Base-by-base conservation (phyloP, 2,797 vertebrate species). In the Rhinatrema bivittatum region DNA sequence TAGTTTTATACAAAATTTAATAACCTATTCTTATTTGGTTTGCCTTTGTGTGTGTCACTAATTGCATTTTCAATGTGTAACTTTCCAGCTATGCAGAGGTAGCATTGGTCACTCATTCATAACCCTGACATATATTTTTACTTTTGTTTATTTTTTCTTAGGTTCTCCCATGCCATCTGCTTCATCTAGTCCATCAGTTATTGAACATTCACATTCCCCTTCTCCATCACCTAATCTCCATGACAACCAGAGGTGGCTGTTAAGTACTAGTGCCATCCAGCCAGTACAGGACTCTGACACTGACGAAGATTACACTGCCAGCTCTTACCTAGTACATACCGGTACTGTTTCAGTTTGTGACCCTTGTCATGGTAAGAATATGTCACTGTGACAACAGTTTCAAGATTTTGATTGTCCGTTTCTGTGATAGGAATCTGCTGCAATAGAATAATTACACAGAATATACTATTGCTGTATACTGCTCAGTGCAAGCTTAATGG, bases 181-280 rank as follows among this genome's bases (percentile, higher is more conserved):
- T 67, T 84, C 71, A 73, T 82, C 85, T 82, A 82, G 76, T 71
- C 72, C 85, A 79, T 87, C 81, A 59, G 76, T 85, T 78, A 76
- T 72, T 71, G 72, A 79, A 50, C 70, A 74, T 68, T 65, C 62
- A 68, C 56, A 60, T 48, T 81, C 74, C 63, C 77, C 58, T 79
- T 65, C 68, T 74, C 58, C 67, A 61, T 81, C 74, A 72, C 72
- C 72, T 60, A 59, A 65, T 78, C 76, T 62, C 70, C 74, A 80
- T 86, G 83, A 73, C 77, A 86, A 77, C 75, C 67, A 73, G 70
- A 72, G 62, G 70, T 78, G 78, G 81, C 76, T 86, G 76, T 81
- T 89, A 81, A 83, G 79, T 81, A 74, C 76, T 78, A 77, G 76
- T 74, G 68, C 71, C 69, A 75, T 59, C 65, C 78, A 72, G 68